A percentile compares a stretch with the other conserved stretches of the same genome.
These are phyloP conservation scores for Ochropleura leucogaster DNA, from an alignment of 2,888 invertebrate genomes.

Conservation along the genomic window DNA sequence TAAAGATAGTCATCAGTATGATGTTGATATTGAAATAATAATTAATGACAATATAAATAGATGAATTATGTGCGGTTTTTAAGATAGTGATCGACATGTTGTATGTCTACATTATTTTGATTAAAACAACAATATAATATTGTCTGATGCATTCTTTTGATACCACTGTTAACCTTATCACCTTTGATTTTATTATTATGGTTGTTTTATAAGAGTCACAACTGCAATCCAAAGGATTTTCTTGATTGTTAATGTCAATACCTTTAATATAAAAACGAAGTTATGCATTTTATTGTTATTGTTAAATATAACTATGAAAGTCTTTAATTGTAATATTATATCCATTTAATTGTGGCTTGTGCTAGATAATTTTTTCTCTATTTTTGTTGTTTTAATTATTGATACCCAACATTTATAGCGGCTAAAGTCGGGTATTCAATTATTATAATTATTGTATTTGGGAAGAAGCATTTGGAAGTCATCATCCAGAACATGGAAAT, in stretches of 20 bases:
- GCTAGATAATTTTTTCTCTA: too few relatives aligned
- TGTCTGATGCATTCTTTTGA: conserved; percentile 8
- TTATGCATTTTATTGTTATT: too few relatives aligned
- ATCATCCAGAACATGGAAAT: not conserved
- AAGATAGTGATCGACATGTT: conserved; percentile 22
- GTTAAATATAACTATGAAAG: too few relatives aligned
- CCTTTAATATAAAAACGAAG: too few relatives aligned
- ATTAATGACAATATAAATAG: not conserved
- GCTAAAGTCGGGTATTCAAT: too few relatives aligned
- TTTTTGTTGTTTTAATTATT: too few relatives aligned
- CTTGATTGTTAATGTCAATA: not conserved
- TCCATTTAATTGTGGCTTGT: too few relatives aligned
- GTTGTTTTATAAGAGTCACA: not conserved
- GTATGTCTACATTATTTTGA: not conserved
- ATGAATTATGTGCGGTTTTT: not conserved
- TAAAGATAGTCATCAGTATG: conserved; percentile 27
- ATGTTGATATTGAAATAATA: not conserved
- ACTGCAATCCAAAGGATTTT: not conserved
- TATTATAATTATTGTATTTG: too few relatives aligned
- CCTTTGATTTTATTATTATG: conserved; percentile 23
- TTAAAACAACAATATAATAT: conserved; percentile 17
- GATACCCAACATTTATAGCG: too few relatives aligned
- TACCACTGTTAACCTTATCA: conserved; percentile 21
- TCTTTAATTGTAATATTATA: too few relatives aligned
- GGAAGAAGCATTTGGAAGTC: not conserved